These are phyloP conservation scores for Pilophorus perplexus DNA, from an alignment of 2,888 invertebrate species.

Conservation along the genomic window DNA sequence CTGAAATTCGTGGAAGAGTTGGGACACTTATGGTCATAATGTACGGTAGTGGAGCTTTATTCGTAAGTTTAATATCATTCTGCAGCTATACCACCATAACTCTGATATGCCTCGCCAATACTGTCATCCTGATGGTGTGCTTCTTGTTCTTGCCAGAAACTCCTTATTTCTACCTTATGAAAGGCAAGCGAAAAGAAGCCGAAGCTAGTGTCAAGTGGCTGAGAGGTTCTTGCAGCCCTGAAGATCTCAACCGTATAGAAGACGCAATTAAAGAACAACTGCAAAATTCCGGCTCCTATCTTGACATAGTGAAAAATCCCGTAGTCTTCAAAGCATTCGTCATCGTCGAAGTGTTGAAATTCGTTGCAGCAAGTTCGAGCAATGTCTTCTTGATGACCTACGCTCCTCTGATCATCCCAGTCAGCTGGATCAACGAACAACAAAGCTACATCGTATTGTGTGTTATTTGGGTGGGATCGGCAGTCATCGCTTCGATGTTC, in stretches of 20 bases:
- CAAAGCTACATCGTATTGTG: constrained; percentile 45
- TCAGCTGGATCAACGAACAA: constrained; percentile 34
- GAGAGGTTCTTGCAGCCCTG: constrained; percentile 29
- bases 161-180: constrained; percentile 61
- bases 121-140: constrained; percentile 42
- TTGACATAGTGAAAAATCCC: constrained; percentile 43
- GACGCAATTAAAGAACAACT: constrained; percentile 43
- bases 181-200: constrained; percentile 52
- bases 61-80: constrained; percentile 43
- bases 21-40: constrained; percentile 46
- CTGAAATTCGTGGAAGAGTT: constrained; percentile 47
- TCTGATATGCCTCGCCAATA: constrained; percentile 5
- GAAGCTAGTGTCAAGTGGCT: constrained; percentile 41
- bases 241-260: constrained; percentile 40
- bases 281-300: constrained; percentile 33
- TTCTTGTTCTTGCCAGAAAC: constrained; percentile 63
- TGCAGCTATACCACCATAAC: constrained; percentile 13
- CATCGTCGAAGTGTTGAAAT: constrained; percentile 35
- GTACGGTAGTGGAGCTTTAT: constrained; percentile 47
- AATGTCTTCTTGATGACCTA: constrained; percentile 45
- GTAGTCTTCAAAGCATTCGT: constrained; percentile 42
- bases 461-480: constrained; percentile 40
- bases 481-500: constrained; percentile 29
- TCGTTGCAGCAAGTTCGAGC: constrained; percentile 19
- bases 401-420: constrained; percentile 45